phyloP scores from a whole-genome alignment of 2,888 invertebrate species.

The Cryptocheilus praepositus region DNA sequence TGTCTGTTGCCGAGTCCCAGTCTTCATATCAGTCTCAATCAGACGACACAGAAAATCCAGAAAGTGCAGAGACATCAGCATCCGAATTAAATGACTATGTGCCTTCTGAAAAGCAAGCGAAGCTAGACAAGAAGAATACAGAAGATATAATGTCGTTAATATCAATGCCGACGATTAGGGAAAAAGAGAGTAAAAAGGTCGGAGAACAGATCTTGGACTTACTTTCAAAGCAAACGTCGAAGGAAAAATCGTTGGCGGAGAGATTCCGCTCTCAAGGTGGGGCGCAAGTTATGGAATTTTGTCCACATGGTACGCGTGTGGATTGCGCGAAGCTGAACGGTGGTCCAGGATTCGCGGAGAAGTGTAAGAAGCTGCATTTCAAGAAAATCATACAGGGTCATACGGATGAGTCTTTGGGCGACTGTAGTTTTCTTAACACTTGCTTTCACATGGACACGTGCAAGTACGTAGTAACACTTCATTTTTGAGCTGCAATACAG shows the following conservation, averaged over 20 bases:
- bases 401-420: slow-evolving; percentile 95
- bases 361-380: slow-evolving; percentile 95
- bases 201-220: slow-evolving; percentile 97
- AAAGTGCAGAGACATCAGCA: slow-evolving; percentile 60
- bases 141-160: slow-evolving; percentile 83
- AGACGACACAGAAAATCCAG: slow-evolving; percentile 61
- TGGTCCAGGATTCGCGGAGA: slow-evolving; percentile 74
- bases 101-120: slow-evolving; percentile 65
- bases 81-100: slow-evolving; percentile 63
- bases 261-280: slow-evolving; percentile 97
- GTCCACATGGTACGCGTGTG: slow-evolving; percentile 94
- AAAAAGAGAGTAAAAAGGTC: slow-evolving; percentile 95
- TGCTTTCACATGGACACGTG: slow-evolving; percentile 99
- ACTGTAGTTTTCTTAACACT: slow-evolving; percentile 98
- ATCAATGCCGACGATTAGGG: slow-evolving; percentile 95
- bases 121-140: slow-evolving; percentile 66
- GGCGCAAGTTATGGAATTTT: slow-evolving; percentile 95
- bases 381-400: slow-evolving; percentile 97
- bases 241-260: slow-evolving; percentile 95
- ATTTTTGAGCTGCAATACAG: neutral
- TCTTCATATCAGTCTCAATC: slow-evolving; percentile 56
- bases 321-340: slow-evolving; percentile 82
- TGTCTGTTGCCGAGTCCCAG: slow-evolving; percentile 65
- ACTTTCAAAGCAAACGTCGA: slow-evolving; percentile 95
- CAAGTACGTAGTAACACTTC: slow-evolving; percentile 79